Base-by-base conservation (phyloP, 2,888 invertebrate genomes). In the Glaucopsyche alexis region DNA sequence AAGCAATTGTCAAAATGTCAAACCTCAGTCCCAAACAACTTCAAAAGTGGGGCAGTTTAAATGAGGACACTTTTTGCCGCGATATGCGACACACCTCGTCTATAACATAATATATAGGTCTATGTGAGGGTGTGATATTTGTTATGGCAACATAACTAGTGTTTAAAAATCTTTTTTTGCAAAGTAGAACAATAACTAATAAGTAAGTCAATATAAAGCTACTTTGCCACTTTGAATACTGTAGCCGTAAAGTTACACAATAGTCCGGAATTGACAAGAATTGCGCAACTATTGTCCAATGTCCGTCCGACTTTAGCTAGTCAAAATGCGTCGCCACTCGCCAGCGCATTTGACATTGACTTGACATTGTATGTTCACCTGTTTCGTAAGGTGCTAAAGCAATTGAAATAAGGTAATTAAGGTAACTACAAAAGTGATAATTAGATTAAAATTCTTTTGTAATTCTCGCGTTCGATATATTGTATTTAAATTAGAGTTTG, bases 351-450 rank as follows among this genome's bases (percentile, higher is more conserved):
- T 14, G 60, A 60, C 60, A 60, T 60, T 60, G 60, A 60, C 60
- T 38, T 60, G 60, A 60, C 60, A 60, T 60, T 60, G 60, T 60
- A 60, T 60, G 60, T 60, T 60, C 29, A 60, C 29, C 60, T 60
- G 60, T 60, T 60, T 60, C 60, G 60, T 60, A 60, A 60, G 29
- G 4, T 14, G 11, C 38, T 60, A 38, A 60, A 38, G 29, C 60
- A 60, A 60, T 60, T 38, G 60, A 60, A 52, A 16, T 29, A 60
- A 60, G n/a, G n/a, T n/a, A 29, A 29, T 60, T 29, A 38, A 29
- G 6, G 13, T 60, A 38, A 29, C 1, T 29, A 29, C 29, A 29
- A 3, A 29, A 29, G 29, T 29, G 29, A 29, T 29, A 4, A 29
- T 29, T 29, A 29, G 29, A 29, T 29, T 29, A 29, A 29, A 29